A percentile compares a stretch with the other conserved stretches of the same genome.
These are phyloP conservation scores for Anguilla anguilla DNA, from an alignment of 2,797 vertebrate species.

Conservation along the genomic window DNA sequence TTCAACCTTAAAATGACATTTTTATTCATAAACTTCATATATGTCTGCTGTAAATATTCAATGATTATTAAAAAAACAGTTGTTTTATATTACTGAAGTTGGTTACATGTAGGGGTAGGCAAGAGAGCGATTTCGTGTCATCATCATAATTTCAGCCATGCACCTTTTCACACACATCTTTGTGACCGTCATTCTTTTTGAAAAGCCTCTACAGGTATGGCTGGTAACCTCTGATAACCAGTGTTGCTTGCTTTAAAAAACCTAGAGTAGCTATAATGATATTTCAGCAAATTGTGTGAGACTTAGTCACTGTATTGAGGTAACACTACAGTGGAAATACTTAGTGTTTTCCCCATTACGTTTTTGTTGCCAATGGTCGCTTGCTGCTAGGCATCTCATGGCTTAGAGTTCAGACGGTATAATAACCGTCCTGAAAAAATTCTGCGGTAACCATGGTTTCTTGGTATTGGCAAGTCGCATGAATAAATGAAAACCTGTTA, in stretches of 20 bases:
- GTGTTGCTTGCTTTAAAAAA: background rate
- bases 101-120: background rate
- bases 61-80: slow-evolving; percentile 1
- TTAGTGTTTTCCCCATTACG: background rate
- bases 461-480: background rate
- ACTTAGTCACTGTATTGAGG: background rate
- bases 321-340: background rate
- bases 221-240: background rate
- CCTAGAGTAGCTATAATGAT: background rate
- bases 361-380: background rate
- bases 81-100: background rate
- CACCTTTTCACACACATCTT: background rate
- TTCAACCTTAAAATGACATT: background rate
- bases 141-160: background rate
- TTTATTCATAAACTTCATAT: background rate
- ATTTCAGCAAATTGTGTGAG: background rate
- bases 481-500: background rate
- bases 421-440: background rate
- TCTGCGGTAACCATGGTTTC: background rate
- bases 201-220: background rate
- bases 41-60: slow-evolving; percentile 1
- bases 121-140: background rate
- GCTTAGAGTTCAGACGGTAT: background rate
- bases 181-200: background rate
- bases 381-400: background rate